These are phyloP conservation scores for Pogoniulus pusillus DNA, from an alignment of 2,797 vertebrate species.

Conservation along the genomic window DNA sequence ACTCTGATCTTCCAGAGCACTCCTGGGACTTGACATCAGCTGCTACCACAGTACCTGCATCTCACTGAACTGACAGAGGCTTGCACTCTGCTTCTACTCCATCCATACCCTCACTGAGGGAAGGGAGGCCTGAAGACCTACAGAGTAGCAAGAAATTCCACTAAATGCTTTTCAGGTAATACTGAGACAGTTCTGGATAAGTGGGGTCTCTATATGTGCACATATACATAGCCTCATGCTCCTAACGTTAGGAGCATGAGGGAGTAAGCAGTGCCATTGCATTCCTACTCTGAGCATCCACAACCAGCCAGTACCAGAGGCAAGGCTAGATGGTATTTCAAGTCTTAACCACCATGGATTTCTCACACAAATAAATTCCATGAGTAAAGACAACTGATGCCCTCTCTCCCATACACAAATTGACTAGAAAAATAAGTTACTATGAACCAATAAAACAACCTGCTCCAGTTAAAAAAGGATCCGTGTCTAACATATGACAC, in stretches of 20 bases:
- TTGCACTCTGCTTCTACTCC: neutral
- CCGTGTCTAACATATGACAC: neutral
- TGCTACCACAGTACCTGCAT: neutral
- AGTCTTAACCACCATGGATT: neutral
- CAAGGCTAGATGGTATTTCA: neutral
- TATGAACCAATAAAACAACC: neutral
- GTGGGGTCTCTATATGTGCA: neutral
- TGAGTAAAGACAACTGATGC: neutral
- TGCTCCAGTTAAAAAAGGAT: neutral
- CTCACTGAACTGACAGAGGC: neutral
- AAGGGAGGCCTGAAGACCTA: neutral
- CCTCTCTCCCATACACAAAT: neutral
- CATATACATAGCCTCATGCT: too few species aligned
- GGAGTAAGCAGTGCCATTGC: fast-evolving
- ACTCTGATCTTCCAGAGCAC: neutral
- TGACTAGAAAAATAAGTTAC: neutral
- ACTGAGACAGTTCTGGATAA: neutral
- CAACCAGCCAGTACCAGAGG: neutral
- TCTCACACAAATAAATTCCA: neutral
- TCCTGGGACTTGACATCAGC: neutral
- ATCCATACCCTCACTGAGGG: neutral
- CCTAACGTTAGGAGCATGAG: neutral
- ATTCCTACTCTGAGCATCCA: neutral
- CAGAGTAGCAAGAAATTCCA: neutral
- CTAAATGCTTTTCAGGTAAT: neutral